Conservation (phyloP, 2,113 vertebrate species). For the Oxyura jamaicensis region DNA sequence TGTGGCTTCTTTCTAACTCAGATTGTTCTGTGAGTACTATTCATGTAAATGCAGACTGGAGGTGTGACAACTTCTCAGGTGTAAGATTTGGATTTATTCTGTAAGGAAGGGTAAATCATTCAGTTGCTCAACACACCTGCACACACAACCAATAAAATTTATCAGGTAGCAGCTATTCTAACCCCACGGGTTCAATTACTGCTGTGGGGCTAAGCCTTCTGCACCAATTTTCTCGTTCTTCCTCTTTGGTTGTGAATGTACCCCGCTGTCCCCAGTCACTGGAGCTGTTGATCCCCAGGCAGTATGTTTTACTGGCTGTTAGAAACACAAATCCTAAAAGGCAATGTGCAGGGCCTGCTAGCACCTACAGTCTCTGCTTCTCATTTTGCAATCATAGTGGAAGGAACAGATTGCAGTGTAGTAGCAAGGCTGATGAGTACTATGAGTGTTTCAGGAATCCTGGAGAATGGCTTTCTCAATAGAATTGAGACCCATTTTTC, state of each 20-base stretch:
- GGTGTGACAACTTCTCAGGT: background rate
- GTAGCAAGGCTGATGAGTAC: background rate
- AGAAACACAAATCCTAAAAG: background rate
- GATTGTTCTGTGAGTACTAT: too few relatives aligned
- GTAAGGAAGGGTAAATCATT: background rate
- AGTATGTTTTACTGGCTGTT: background rate
- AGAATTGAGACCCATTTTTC: background rate
- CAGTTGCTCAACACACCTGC: background rate
- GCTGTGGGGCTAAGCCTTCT: background rate
- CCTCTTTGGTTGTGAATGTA: background rate
- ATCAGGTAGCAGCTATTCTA: background rate
- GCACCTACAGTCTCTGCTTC: background rate
- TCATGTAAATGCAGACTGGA: background rate
- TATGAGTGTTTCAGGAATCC: background rate
- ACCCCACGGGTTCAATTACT: background rate
- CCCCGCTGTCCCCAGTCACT: accelerated
- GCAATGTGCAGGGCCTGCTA: background rate
- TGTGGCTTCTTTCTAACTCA: too few relatives aligned
- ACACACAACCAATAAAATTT: background rate
- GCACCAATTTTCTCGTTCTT: background rate
- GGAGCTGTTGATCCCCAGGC: background rate
- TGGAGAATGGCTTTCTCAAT: background rate
- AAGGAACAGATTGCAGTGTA: background rate
- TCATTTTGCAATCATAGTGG: background rate
- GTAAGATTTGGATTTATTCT: background rate